These are phyloP conservation scores for Pangasius djambal DNA, from an alignment of 2,797 vertebrate species.

Conservation along the genomic window DNA sequence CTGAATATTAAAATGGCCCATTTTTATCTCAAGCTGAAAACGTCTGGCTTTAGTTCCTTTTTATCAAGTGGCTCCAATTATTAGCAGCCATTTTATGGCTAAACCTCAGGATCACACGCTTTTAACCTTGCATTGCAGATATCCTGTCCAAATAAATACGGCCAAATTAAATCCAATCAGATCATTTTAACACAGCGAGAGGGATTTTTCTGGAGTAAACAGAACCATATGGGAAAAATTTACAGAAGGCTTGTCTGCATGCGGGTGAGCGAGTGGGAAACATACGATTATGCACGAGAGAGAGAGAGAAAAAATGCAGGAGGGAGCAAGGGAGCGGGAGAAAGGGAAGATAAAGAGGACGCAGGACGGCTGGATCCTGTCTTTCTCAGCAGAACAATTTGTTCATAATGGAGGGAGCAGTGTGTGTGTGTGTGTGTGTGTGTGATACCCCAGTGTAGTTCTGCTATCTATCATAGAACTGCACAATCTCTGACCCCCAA, in stretches of 20 bases:
- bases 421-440: slow-evolving; percentile 49
- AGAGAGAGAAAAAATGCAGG: slow-evolving; percentile 26
- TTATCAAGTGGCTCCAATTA: slow-evolving; percentile 70
- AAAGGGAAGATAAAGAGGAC: not conserved
- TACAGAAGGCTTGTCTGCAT: not conserved
- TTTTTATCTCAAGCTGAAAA: slow-evolving; percentile 55
- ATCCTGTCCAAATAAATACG: slow-evolving; percentile 66
- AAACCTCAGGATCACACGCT: slow-evolving; percentile 35
- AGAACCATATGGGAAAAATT: slow-evolving; percentile 28
- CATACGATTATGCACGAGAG: slow-evolving; percentile 21
- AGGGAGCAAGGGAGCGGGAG: not conserved
- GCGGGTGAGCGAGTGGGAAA: slow-evolving; percentile 12
- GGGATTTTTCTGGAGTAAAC: slow-evolving; percentile 58
- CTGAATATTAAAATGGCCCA: slow-evolving; percentile 48
- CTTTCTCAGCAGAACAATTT: slow-evolving; percentile 35
- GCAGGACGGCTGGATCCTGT: slow-evolving; percentile 42
- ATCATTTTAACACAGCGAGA: slow-evolving; percentile 62
- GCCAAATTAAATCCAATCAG: slow-evolving; percentile 58
- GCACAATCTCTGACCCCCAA: slow-evolving; percentile 22
- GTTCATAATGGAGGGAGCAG: slow-evolving; percentile 30
- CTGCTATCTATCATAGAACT: slow-evolving; percentile 48
- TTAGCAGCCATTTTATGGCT: slow-evolving; percentile 43
- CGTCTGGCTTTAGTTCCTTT: slow-evolving; percentile 63
- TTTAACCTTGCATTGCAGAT: slow-evolving; percentile 59
- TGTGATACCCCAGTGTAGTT: slow-evolving; percentile 19